Evolutionary conservation across 2,113 vertebrate genomes (phyloP).

Genomic region (Rissa tridactyla): DNA sequence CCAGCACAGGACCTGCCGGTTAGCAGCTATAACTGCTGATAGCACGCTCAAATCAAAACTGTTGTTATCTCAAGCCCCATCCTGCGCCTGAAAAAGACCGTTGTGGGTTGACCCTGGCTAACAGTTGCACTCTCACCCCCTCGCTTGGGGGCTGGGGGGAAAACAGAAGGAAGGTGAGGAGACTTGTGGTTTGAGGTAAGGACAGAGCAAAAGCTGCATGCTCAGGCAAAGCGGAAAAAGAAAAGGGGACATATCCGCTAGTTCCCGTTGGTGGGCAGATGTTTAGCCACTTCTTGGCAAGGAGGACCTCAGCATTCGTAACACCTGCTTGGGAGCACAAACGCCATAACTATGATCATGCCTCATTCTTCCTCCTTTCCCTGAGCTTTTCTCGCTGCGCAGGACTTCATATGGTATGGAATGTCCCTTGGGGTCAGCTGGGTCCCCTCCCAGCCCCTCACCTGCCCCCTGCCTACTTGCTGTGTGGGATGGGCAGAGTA

Average conservation of each 20-base stretch:
- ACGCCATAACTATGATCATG: accelerated
- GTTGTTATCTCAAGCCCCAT: neutral
- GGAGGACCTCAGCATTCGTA: neutral
- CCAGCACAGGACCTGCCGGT: neutral
- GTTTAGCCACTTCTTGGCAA: neutral
- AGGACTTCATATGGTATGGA: neutral
- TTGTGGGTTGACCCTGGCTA: neutral
- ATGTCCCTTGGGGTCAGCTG: neutral
- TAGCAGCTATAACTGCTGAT: neutral
- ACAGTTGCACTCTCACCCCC: accelerated
- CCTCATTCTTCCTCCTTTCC: neutral
- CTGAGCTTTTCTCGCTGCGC: neutral
- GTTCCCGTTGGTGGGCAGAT: neutral
- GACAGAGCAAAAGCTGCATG: neutral
- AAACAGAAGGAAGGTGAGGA: neutral
- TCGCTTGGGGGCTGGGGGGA: neutral
- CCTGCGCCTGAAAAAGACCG: neutral
- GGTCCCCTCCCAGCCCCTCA: neutral
- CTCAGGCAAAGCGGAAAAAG: neutral
- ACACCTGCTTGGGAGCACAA: neutral
- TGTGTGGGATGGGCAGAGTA: neutral
- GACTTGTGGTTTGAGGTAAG: neutral
- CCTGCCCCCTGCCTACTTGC: neutral
- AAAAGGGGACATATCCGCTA: neutral
- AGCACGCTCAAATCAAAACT: neutral